Evolutionary conservation across 1,140 invertebrate species (phyloP).

Genomic region (Ephestia elutella): DNA sequence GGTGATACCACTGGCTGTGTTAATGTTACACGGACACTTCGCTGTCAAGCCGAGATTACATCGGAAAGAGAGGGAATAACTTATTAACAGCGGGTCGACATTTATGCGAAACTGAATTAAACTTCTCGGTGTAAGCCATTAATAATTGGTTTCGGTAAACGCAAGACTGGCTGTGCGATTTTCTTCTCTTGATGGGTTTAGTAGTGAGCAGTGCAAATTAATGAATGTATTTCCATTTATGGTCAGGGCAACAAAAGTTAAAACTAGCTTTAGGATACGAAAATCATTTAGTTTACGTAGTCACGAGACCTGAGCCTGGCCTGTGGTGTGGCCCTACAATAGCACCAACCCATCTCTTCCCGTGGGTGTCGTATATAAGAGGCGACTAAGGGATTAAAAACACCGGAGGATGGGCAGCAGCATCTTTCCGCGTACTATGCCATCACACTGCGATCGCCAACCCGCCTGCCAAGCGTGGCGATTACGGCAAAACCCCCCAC

Average conservation of each 20-base stretch:
- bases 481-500: too few species aligned
- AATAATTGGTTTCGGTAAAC: constrained; percentile 13
- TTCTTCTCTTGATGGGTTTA: background rate
- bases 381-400: too few species aligned
- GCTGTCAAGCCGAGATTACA: constrained; percentile 48
- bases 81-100: constrained; percentile 30
- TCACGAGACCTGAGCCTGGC: too few species aligned
- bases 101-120: constrained; percentile 30
- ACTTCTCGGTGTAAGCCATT: constrained; percentile 8
- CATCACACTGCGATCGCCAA: too few species aligned
- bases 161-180: background rate
- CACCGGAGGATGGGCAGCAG: too few species aligned
- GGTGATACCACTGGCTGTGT: constrained; percentile 43
- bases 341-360: too few species aligned
- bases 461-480: too few species aligned
- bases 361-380: too few species aligned
- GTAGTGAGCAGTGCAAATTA: background rate
- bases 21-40: constrained; percentile 56
- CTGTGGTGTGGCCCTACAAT: too few species aligned
- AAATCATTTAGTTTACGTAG: too few species aligned
- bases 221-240: background rate
- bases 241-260: background rate
- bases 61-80: constrained; percentile 23
- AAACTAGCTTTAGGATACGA: too few species aligned
- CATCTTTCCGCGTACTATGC: too few species aligned